Conservation (phyloP, 2,888 invertebrate genomes). For the Plemyria rubiginata region DNA sequence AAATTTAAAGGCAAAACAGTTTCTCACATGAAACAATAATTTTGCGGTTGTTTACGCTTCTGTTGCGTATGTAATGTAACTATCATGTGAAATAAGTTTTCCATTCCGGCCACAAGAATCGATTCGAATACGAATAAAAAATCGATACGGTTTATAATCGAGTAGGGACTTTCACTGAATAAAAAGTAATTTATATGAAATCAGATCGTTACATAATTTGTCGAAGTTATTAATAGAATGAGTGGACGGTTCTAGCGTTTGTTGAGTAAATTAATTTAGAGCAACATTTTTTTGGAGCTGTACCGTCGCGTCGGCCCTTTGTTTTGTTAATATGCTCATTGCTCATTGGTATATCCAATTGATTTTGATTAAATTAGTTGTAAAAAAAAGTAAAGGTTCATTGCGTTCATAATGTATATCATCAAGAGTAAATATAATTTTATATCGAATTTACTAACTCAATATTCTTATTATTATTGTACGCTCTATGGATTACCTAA, state of each 20-base stretch:
- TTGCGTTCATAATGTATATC: conserved; percentile 13
- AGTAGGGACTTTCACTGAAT: conserved; percentile 55
- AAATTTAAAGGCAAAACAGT: conserved; percentile 38
- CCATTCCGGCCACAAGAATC: conserved; percentile 46
- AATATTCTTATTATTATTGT: not conserved
- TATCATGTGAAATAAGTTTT: conserved; percentile 20
- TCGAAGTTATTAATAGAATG: conserved; percentile 49
- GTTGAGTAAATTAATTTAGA: conserved; percentile 38
- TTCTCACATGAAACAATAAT: conserved; percentile 48
- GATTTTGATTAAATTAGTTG: conserved; percentile 24
- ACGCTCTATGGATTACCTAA: not conserved
- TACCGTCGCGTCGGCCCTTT: conserved; percentile 18
- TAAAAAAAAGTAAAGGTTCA: conserved; percentile 8
- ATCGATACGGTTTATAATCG: conserved; percentile 60
- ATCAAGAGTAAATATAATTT: conserved; percentile 16
- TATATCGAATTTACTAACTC: conserved; percentile 13
- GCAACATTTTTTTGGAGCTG: conserved; percentile 19
- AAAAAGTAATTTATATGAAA: conserved; percentile 56
- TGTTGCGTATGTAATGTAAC: conserved; percentile 67
- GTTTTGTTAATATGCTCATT: conserved; percentile 33
- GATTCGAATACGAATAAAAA: conserved; percentile 60
- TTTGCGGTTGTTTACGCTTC: conserved; percentile 58
- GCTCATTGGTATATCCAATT: conserved; percentile 23
- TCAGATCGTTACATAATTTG: conserved; percentile 54
- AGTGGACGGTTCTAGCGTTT: conserved; percentile 34